A percentile compares a stretch with the other conserved stretches of the same genome.
These are phyloP conservation scores for Rotaria magnacalcarata DNA, from an alignment of 2,888 invertebrate species.

Conservation along the genomic window DNA sequence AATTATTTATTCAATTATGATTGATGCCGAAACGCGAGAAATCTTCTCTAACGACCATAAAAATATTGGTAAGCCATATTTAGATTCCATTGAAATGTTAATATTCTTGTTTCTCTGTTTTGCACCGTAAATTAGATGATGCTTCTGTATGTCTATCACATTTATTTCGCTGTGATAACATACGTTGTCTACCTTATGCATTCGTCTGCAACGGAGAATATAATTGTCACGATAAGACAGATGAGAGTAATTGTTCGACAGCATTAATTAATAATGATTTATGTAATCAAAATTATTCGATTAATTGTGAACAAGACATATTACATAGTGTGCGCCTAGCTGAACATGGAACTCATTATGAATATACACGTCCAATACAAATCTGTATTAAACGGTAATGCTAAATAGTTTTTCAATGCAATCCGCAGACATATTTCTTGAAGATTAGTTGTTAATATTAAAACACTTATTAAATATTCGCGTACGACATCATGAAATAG, in stretches of 20 bases:
- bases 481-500: too few relatives aligned
- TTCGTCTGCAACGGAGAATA: conserved; percentile 30
- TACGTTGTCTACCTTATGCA: neutral
- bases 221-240: conserved; percentile 23
- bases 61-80: neutral
- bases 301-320: conserved; percentile 35
- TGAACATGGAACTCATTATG: neutral
- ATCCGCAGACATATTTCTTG: neutral
- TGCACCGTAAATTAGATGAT: neutral
- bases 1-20: neutral
- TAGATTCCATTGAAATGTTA: neutral
- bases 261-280: neutral
- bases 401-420: neutral
- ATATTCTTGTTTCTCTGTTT: neutral
- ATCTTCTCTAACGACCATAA: neutral
- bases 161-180: conserved; percentile 19
- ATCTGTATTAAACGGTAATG: conserved; percentile 20
- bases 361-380: neutral
- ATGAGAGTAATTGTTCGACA: neutral
- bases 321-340: neutral
- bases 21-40: neutral
- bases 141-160: neutral
- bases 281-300: neutral
- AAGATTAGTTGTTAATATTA: neutral
- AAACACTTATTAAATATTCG: neutral